phyloP scores from a whole-genome alignment of 30 jellyfish, hydroid and myxozoan species.

The Hydractinia symbiolongicarpus region DNA sequence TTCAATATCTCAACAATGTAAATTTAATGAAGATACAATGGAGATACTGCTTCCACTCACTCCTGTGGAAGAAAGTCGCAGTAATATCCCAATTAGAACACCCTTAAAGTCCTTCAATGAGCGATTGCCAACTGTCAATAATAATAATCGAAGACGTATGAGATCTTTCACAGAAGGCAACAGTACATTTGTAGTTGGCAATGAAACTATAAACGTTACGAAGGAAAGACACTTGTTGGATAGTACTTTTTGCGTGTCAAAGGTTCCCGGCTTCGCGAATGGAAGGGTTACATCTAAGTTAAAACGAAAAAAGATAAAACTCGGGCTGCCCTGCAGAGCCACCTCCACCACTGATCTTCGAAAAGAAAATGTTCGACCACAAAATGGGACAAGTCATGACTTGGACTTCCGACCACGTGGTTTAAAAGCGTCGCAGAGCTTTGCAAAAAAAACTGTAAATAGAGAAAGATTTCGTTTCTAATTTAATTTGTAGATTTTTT shows the following conservation, averaged over 20 bases:
- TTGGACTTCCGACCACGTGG: background rate
- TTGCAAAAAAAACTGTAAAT: background rate
- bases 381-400: background rate
- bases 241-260: background rate
- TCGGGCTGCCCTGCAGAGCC: slow-evolving; percentile 12
- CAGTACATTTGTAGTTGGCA: background rate
- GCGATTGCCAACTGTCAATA: background rate
- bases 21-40: too few relatives aligned
- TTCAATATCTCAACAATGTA: too few relatives aligned
- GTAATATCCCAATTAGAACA: background rate
- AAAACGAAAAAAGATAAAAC: background rate
- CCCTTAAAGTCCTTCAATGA: background rate
- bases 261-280: background rate
- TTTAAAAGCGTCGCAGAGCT: background rate
- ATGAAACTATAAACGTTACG: background rate
- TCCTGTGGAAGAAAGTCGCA: too few relatives aligned
- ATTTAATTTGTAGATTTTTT: background rate
- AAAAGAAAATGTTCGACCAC: background rate
- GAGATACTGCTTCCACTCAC: too few relatives aligned
- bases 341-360: background rate
- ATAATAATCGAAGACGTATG: background rate
- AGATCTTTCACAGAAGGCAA: slow-evolving; percentile 5
- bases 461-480: slow-evolving; percentile 8
- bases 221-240: background rate
- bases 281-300: background rate